Conservation (phyloP, 2,888 invertebrate genomes). For the Eupithecia subfuscata region DNA sequence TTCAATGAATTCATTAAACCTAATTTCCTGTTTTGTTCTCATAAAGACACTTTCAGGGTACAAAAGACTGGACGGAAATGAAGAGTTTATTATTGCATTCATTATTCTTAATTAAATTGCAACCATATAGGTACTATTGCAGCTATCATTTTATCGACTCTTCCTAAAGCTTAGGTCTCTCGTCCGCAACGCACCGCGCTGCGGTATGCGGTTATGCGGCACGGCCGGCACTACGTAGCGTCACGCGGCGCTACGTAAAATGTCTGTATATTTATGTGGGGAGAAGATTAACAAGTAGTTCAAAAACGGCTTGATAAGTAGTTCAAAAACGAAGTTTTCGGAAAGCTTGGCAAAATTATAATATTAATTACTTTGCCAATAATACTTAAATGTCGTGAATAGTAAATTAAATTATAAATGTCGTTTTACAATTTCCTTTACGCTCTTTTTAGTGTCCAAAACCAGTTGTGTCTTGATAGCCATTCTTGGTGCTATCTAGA, state of each 20-base stretch:
- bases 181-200: too few species aligned
- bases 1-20: not conserved
- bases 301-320: not conserved
- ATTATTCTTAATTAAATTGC: not conserved
- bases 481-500: not conserved
- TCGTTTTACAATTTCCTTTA: not conserved
- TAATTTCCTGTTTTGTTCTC: not conserved
- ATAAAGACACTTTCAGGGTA: not conserved
- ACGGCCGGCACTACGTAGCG: too few species aligned
- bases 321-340: not conserved
- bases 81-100: not conserved
- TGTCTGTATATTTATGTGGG: too few species aligned
- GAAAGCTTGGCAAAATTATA: not conserved
- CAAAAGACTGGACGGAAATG: constrained; percentile 1
- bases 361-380: not conserved
- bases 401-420: not conserved
- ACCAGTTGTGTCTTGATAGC: not conserved
- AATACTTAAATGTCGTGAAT: not conserved
- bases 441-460: not conserved
- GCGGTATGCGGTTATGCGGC: too few species aligned
- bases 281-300: not conserved
- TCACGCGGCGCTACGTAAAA: too few species aligned
- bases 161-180: not conserved
- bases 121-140: not conserved
- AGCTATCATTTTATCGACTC: not conserved